Base-by-base conservation (phyloP, 64 coral and sea anemone genomes). In the Montipora sp. region DNA sequence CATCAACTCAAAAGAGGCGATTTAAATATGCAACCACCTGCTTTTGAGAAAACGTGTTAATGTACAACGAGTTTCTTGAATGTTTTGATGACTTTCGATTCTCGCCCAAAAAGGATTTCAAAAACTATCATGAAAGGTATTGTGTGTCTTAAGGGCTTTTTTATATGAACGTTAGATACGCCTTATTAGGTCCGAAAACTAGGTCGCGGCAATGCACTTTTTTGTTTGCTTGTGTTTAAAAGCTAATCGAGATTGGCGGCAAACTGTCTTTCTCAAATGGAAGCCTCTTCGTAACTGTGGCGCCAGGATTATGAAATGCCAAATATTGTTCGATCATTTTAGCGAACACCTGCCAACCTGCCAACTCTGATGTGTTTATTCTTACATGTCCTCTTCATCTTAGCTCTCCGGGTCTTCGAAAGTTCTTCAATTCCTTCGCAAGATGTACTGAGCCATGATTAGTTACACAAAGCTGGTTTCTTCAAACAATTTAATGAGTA, bases 271-370 rank as follows among this genome's bases (percentile, higher is more conserved):
- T 19, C 7, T 47, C 59, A 67, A 67, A 57, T 57, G 53, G 2
- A 67, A 8, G 59, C 15, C 23, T 24, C 80, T 67, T 83, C 58
- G 80, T 83, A 36, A 83, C 36, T 21, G 46, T 5, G 82, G 82
- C 82, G 82, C 82, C 82, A 7, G 8, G 61, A 20, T 47, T 70
- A 69, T 48, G 36, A 16, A 71, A 71, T 13, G 47, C 19, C 65
- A 85, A 71, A 72, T 85, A 85, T 85, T 18, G 43, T 16, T 71
- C 15, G 18, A 78, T 48, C 20, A 36, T 81, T 81, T 27, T 4
- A 81, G 21, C 2, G 13, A 51, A 81, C 79, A 81, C 79, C 79
- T 81, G 79, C 45, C 68, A 23, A 71, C 18, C 53, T 11, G 4
- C 10, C 61, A 21, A 15, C 18, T 20, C 4, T 71, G 53, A 57